A percentile compares a stretch with the other conserved stretches of the same genome.
phyloP scores from a whole-genome alignment of 1,140 invertebrate genomes.

The Pinna nobilis region DNA sequence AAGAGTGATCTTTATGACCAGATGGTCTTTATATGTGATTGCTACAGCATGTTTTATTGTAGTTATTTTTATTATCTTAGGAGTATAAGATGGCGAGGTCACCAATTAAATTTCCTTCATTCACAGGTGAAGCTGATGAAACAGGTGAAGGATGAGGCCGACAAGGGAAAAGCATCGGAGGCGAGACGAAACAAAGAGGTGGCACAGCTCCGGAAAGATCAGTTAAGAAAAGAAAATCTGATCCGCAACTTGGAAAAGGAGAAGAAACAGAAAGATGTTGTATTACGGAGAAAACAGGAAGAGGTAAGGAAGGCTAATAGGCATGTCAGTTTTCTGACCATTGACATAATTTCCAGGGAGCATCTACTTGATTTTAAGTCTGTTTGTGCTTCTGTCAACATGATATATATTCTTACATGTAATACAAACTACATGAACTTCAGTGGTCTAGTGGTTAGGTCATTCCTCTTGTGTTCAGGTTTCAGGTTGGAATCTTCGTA shows the following conservation, averaged over 20 bases:
- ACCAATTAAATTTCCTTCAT: neutral
- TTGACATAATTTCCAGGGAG: too few relatives aligned
- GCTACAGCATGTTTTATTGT: too few relatives aligned
- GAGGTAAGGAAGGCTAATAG: too few relatives aligned
- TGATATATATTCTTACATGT: neutral
- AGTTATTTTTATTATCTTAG: too few relatives aligned
- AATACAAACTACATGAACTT: neutral
- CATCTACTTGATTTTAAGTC: too few relatives aligned
- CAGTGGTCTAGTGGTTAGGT: neutral
- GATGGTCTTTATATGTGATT: too few relatives aligned
- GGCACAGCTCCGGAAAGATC: slow-evolving; percentile 91
- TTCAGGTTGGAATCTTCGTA: too few relatives aligned
- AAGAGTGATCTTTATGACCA: too few relatives aligned
- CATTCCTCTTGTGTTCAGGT: too few relatives aligned
- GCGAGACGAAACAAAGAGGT: slow-evolving; percentile 84
- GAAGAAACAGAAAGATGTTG: slow-evolving; percentile 71
- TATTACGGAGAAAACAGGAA: slow-evolving; percentile 72
- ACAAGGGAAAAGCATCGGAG: slow-evolving; percentile 84
- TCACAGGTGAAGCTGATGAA: slow-evolving; percentile 84
- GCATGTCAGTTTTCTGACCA: too few relatives aligned
- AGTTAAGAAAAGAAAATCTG: slow-evolving; percentile 89
- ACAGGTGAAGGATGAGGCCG: slow-evolving; percentile 93
- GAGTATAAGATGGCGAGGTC: too few relatives aligned
- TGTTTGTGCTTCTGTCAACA: too few relatives aligned
- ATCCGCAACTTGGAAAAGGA: slow-evolving; percentile 92